Evolutionary conservation across 2,797 vertebrate species (phyloP).

Genomic region (Trachurus trachurus): DNA sequence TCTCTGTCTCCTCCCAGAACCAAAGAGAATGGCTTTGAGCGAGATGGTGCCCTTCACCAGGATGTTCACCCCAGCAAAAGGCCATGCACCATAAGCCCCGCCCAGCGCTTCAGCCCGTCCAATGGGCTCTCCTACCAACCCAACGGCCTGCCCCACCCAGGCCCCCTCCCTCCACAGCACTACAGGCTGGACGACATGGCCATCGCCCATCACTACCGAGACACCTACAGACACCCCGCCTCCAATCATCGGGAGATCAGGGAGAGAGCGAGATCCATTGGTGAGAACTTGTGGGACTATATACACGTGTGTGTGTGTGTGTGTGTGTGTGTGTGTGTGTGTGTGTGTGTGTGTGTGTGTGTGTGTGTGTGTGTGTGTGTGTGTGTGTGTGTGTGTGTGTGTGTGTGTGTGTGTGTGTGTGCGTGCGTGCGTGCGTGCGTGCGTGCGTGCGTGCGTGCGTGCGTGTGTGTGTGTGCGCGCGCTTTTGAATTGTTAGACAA

Average conservation of each 20-base stretch:
- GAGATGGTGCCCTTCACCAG: conserved; percentile 90
- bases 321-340: neutral
- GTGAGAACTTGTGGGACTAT: conserved; percentile 58
- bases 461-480: neutral
- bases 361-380: neutral
- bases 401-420: neutral
- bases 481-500: conserved; percentile 6
- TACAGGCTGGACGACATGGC: conserved; percentile 97
- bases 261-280: conserved; percentile 87
- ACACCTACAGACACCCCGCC: conserved; percentile 89
- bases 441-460: neutral
- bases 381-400: too few relatives aligned
- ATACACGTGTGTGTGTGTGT: neutral
- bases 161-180: conserved; percentile 93
- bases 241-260: conserved; percentile 94
- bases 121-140: conserved; percentile 92
- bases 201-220: conserved; percentile 90
- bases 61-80: conserved; percentile 91
- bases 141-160: conserved; percentile 93
- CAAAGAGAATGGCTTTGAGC: conserved; percentile 95
- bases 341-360: neutral
- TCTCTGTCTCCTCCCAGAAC: conserved; percentile 70
- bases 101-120: conserved; percentile 94
- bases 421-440: neutral
- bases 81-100: conserved; percentile 98